phyloP scores from a whole-genome alignment of 2,888 invertebrate species.

The Copidosoma aretas region DNA sequence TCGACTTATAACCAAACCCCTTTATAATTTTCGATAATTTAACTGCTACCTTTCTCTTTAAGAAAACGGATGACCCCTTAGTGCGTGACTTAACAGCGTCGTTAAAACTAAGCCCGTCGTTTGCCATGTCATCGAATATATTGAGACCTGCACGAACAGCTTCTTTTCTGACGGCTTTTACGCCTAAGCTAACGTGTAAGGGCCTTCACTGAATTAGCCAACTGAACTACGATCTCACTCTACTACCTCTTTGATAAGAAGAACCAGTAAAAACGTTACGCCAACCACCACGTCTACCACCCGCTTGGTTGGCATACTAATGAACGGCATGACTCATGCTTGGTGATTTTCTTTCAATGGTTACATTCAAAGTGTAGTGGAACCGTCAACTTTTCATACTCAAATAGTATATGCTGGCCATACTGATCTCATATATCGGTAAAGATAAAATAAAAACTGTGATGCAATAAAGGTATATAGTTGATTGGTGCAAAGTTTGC shows the following conservation, averaged over 20 bases:
- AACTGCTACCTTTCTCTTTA: too few species aligned
- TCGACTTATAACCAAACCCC: too few species aligned
- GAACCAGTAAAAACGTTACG: conserved; percentile 23
- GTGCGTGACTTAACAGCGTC: too few species aligned
- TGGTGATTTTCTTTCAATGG: too few species aligned
- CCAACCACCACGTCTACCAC: conserved; percentile 17
- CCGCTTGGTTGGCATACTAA: conserved; percentile 12
- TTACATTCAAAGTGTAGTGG: conserved; percentile 28
- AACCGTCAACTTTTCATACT: conserved; percentile 27
- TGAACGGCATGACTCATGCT: conserved; percentile 11
- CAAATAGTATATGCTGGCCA: conserved; percentile 17
- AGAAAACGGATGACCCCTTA: too few species aligned
- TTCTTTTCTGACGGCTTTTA: neutral
- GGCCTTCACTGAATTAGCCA: neutral
- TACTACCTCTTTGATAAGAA: too few species aligned
- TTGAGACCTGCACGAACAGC: too few species aligned
- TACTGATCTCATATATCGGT: conserved; percentile 36
- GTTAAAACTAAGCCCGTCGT: too few species aligned
- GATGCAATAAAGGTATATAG: too few species aligned
- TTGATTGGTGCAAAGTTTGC: too few species aligned
- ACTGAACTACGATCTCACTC: conserved; percentile 16
- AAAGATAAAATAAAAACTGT: conserved; percentile 12
- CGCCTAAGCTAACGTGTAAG: neutral
- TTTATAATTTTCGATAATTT: too few species aligned
- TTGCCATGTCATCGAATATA: too few species aligned